phyloP scores from a whole-genome alignment of 1,140 invertebrate species.

The Cecropterus lyciades region DNA sequence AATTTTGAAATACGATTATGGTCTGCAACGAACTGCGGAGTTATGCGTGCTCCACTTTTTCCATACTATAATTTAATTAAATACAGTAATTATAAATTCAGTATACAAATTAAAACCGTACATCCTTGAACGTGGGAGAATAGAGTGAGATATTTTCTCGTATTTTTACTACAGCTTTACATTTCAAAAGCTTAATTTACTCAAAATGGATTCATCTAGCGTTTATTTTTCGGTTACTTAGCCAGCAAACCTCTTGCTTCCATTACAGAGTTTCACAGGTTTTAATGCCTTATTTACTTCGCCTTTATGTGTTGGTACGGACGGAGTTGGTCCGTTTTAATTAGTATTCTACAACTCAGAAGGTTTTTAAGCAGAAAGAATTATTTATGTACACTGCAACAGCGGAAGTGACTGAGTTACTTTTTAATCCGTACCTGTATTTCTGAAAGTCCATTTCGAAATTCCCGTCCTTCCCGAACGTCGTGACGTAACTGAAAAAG shows the following conservation, averaged over 20 bases:
- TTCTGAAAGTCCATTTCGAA: too few relatives aligned
- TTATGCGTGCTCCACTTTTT: too few relatives aligned
- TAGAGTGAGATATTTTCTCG: too few relatives aligned
- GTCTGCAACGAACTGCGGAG: too few relatives aligned
- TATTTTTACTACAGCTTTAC: constrained; percentile 11
- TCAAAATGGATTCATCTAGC: background rate
- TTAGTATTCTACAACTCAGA: background rate
- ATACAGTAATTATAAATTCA: too few relatives aligned
- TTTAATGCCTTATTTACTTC: background rate
- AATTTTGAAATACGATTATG: too few relatives aligned
- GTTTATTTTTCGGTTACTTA: background rate
- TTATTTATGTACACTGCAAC: background rate
- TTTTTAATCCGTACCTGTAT: background rate
- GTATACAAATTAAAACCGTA: too few relatives aligned
- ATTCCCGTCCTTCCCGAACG: background rate
- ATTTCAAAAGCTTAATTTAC: constrained; percentile 7
- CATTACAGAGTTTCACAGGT: background rate
- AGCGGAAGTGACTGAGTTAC: background rate
- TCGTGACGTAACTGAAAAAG: too few relatives aligned
- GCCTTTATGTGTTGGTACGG: background rate
- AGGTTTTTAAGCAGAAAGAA: background rate
- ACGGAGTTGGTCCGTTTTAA: background rate
- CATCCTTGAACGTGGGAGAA: too few relatives aligned
- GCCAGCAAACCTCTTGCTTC: background rate
- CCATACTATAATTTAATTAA: too few relatives aligned